A percentile compares a stretch with the other conserved stretches of the same genome.
Evolutionary conservation across 2,113 vertebrate genomes (phyloP).

Genomic region (Aleadryas rufinucha): DNA sequence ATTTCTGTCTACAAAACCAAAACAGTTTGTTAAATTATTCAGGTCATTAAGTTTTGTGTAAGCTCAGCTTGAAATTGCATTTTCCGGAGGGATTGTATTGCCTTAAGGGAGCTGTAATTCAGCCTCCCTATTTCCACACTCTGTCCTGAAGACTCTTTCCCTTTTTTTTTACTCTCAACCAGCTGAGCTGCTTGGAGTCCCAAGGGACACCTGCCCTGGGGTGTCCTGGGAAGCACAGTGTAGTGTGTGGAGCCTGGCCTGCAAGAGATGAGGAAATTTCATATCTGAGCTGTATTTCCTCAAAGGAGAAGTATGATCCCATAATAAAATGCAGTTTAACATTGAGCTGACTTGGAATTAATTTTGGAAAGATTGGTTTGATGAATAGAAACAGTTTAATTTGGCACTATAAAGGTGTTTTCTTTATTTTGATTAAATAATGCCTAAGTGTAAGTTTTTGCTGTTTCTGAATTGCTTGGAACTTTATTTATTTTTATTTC

Average conservation of each 20-base stretch:
- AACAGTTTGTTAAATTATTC: slow-evolving; percentile 57
- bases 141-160: not conserved
- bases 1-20: slow-evolving; percentile 16
- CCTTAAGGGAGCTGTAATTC: slow-evolving; percentile 34
- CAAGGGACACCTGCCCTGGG: not conserved
- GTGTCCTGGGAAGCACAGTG: not conserved
- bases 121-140: not conserved
- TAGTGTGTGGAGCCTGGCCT: not conserved
- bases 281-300: not conserved
- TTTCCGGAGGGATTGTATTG: slow-evolving; percentile 20
- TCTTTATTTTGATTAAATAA: not conserved
- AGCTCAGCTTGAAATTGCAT: slow-evolving; percentile 28
- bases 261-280: not conserved
- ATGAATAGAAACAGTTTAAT: not conserved
- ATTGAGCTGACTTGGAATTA: not conserved
- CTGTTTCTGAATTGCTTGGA: not conserved
- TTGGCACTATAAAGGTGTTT: not conserved
- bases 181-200: not conserved
- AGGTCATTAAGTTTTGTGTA: slow-evolving; percentile 49
- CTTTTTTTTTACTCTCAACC: not conserved
- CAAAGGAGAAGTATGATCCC: not conserved
- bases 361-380: not conserved
- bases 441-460: not conserved
- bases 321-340: not conserved
- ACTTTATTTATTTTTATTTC: not conserved